phyloP scores from a whole-genome alignment of 2,888 invertebrate genomes.

The Argyresthia goedartella region DNA sequence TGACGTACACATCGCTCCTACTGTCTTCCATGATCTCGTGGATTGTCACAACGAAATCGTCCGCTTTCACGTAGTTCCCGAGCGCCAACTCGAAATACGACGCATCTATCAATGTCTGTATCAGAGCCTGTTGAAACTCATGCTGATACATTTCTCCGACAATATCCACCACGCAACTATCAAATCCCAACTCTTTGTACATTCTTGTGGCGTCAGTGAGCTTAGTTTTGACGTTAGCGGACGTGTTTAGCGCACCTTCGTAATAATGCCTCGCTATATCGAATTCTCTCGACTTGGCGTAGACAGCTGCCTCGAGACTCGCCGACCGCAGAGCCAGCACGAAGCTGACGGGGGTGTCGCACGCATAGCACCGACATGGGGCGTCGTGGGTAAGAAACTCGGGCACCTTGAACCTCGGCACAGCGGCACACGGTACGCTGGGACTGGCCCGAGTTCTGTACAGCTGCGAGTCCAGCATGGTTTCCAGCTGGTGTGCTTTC shows the following conservation, averaged over 20 bases:
- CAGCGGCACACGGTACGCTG: slow-evolving; percentile 17
- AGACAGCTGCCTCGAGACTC: slow-evolving; percentile 35
- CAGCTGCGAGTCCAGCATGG: slow-evolving; percentile 31
- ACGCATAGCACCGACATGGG: slow-evolving; percentile 35
- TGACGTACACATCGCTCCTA: slow-evolving; percentile 21
- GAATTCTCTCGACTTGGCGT: slow-evolving; percentile 34
- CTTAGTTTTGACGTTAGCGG: slow-evolving; percentile 23
- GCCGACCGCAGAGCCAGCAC: slow-evolving; percentile 26
- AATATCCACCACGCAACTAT: slow-evolving; percentile 25
- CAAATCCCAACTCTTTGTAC: slow-evolving; percentile 15
- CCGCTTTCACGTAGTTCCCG: slow-evolving; percentile 22
- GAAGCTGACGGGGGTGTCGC: slow-evolving; percentile 22
- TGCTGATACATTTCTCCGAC: slow-evolving; percentile 15
- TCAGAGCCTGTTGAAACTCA: slow-evolving; percentile 22
- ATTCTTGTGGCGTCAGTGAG: slow-evolving; percentile 17
- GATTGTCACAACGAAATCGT: slow-evolving; percentile 34
- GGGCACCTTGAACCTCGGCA: slow-evolving; percentile 29
- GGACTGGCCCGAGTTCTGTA: slow-evolving; percentile 33
- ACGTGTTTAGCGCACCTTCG: slow-evolving; percentile 26
- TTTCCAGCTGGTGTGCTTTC: slow-evolving; percentile 25
- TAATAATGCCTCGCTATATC: slow-evolving; percentile 44
- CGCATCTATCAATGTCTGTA: slow-evolving; percentile 36
- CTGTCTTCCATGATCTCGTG: slow-evolving; percentile 33
- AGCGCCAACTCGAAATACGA: slow-evolving; percentile 37
- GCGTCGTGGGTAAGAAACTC: slow-evolving; percentile 30